Conservation (phyloP, 2,888 invertebrate genomes). For the Diarsia rubi region DNA sequence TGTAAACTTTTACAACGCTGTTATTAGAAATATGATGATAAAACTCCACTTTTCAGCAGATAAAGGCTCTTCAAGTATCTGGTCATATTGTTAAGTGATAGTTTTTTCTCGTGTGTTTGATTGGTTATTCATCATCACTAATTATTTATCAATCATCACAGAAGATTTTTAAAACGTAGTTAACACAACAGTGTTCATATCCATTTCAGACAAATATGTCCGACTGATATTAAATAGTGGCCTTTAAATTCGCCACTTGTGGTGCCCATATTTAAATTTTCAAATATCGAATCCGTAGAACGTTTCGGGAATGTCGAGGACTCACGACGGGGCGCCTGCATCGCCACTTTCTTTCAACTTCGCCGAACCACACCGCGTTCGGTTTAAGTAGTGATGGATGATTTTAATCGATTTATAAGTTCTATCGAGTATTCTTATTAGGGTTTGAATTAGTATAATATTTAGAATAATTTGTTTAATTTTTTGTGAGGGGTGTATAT, state of each 20-base stretch:
- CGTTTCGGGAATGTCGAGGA: conserved; percentile 79
- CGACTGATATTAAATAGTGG: conserved; percentile 69
- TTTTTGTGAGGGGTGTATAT: conserved; percentile 42
- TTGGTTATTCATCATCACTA: conserved; percentile 10
- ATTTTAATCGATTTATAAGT: conserved; percentile 68
- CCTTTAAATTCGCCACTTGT: conserved; percentile 70
- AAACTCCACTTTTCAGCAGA: not conserved
- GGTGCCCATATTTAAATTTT: conserved; percentile 71
- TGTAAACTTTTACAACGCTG: not conserved
- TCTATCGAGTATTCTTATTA: conserved; percentile 67
- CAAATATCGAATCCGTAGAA: conserved; percentile 74
- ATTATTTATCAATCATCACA: conserved; percentile 19
- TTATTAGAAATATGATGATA: not conserved
- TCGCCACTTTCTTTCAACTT: conserved; percentile 85
- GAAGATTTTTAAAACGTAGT: conserved; percentile 17
- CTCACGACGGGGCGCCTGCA: conserved; percentile 82
- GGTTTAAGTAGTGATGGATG: conserved; percentile 70
- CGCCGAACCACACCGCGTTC: conserved; percentile 75
- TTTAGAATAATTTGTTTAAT: conserved; percentile 51
- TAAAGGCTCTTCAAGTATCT: not conserved
- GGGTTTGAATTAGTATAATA: conserved; percentile 59
- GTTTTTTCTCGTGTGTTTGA: not conserved
- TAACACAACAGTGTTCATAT: conserved; percentile 47
- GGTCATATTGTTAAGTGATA: too few species aligned
- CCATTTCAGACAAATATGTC: conserved; percentile 65